Evolutionary conservation across 2,888 invertebrate species (phyloP).

Genomic region (Apoda limacodes): DNA sequence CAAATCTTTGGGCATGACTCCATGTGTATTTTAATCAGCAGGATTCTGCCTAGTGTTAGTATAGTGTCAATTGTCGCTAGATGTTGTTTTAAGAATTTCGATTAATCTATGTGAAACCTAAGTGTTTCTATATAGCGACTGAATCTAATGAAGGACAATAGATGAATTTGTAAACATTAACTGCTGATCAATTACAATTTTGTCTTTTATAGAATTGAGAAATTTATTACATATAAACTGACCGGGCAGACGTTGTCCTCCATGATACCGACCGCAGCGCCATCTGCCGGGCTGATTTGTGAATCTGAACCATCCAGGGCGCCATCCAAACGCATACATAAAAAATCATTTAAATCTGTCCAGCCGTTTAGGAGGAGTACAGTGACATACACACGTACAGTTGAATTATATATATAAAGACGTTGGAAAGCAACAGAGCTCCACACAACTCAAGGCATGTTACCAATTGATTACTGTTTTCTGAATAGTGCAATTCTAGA

Average conservation of each 20-base stretch:
- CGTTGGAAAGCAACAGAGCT: not conserved
- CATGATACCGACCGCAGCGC: too few relatives aligned
- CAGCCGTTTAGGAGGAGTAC: too few relatives aligned
- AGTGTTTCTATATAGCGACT: constrained; percentile 18
- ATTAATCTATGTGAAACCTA: constrained; percentile 9
- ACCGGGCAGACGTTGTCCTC: too few relatives aligned
- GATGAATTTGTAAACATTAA: not conserved
- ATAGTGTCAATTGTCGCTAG: constrained; percentile 3
- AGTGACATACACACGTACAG: too few relatives aligned
- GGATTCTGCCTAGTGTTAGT: constrained; percentile 8
- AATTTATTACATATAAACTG: too few relatives aligned
- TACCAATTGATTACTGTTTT: constrained; percentile 1
- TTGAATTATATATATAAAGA: too few relatives aligned
- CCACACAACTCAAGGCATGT: constrained; percentile 1
- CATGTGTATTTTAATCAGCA: constrained; percentile 8
- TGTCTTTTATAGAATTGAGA: not conserved
- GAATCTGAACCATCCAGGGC: too few relatives aligned
- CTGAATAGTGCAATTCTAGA: constrained; percentile 3
- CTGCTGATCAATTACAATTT: not conserved
- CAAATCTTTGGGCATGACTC: constrained; percentile 2
- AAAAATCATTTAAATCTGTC: too few relatives aligned
- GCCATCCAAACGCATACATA: too few relatives aligned
- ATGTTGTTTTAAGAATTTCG: constrained; percentile 3
- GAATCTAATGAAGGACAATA: not conserved
- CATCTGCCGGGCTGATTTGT: too few relatives aligned